phyloP scores from a whole-genome alignment of 2,797 vertebrate genomes.

The Neolamprologus multifasciatus region DNA sequence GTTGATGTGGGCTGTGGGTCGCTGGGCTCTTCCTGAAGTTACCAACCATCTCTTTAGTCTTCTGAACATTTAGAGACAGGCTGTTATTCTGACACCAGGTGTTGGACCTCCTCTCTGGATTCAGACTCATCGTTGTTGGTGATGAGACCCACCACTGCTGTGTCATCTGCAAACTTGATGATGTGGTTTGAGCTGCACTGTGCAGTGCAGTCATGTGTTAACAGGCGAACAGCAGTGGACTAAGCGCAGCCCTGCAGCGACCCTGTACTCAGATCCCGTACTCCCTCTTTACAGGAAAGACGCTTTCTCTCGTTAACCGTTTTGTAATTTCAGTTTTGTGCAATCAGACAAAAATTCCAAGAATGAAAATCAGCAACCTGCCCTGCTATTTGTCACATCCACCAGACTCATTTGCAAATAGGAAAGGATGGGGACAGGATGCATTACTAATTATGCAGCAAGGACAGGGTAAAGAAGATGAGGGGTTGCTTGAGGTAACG shows the following conservation, averaged over 20 bases:
- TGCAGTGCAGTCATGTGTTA: no score
- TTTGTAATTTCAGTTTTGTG: background rate
- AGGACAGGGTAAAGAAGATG: no score
- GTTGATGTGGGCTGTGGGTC: background rate
- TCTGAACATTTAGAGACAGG: background rate
- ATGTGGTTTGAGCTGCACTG: background rate
- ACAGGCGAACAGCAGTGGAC: background rate
- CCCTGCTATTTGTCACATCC: background rate
- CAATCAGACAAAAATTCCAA: background rate
- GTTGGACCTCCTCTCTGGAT: background rate
- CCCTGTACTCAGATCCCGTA: background rate
- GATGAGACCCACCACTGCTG: fast-evolving
- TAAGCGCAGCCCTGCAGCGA: fast-evolving
- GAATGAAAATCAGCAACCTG: background rate
- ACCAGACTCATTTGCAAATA: no score
- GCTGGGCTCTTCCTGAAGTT: fast-evolving
- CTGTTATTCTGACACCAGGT: background rate
- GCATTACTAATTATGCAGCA: no score
- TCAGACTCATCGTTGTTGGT: background rate
- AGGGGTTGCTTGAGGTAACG: background rate
- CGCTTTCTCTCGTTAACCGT: background rate
- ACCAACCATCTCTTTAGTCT: background rate
- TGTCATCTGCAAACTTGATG: background rate
- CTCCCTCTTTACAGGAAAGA: background rate
- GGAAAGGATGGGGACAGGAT: no score